Evolutionary conservation across 2,113 vertebrate species (phyloP).

Genomic region (Pseudopodoces humilis): DNA sequence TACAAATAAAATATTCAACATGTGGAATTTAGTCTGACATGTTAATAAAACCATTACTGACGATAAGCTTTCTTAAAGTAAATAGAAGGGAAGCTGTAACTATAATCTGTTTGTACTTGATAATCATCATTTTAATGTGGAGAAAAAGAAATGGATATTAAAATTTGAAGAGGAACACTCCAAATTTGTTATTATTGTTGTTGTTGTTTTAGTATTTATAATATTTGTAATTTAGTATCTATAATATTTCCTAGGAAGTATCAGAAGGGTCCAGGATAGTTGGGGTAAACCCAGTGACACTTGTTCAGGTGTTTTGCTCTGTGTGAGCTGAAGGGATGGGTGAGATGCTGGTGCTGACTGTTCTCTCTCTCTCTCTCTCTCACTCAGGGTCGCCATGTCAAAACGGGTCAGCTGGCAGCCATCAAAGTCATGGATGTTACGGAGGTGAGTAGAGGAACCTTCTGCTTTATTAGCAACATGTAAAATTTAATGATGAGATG

Average conservation of each 20-base stretch:
- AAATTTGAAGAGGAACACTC: background rate
- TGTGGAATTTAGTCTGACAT: background rate
- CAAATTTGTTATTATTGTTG: background rate
- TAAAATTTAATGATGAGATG: background rate
- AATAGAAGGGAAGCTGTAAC: background rate
- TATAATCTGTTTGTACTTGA: background rate
- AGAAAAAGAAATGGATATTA: background rate
- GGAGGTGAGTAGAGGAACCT: slow-evolving; percentile 81
- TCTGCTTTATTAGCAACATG: background rate
- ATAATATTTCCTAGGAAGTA: background rate
- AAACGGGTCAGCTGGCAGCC: slow-evolving; percentile 96
- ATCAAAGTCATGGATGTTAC: slow-evolving; percentile 99
- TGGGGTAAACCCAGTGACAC: background rate
- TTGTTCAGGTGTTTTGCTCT: background rate
- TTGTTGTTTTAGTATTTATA: background rate
- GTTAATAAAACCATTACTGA: background rate
- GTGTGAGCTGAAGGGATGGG: background rate
- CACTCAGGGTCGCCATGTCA: slow-evolving; percentile 95
- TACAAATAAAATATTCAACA: background rate
- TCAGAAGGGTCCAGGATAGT: background rate
- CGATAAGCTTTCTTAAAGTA: background rate
- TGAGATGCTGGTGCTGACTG: background rate
- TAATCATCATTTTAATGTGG: background rate
- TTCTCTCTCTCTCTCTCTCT: slow-evolving; percentile 24
- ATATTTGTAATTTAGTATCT: too few species aligned